phyloP scores from a whole-genome alignment of 2,113 vertebrate genomes.

The Embiotoca jacksoni region DNA sequence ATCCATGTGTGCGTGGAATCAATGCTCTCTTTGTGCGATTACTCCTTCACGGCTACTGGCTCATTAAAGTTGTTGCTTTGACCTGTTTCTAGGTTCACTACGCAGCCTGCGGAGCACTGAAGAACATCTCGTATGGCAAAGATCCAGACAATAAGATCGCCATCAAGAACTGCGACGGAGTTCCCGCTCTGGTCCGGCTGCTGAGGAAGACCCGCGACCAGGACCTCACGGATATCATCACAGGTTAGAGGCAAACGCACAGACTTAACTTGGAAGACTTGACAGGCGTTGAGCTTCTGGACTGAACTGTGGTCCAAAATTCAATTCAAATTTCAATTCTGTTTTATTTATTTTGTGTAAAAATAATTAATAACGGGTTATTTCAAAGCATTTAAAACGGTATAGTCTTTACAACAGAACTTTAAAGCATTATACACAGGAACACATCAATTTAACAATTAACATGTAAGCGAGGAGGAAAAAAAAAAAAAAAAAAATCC shows the following conservation, averaged over 20 bases:
- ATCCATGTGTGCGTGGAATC: neutral
- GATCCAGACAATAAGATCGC: conserved; percentile 97
- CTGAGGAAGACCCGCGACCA: conserved; percentile 92
- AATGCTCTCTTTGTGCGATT: neutral
- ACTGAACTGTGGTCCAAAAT: too few species aligned
- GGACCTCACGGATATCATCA: conserved; percentile 95
- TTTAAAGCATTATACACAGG: too few species aligned
- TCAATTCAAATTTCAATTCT: too few species aligned
- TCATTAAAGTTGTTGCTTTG: neutral
- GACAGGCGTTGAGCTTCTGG: too few species aligned
- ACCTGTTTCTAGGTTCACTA: conserved; percentile 82
- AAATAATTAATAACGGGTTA: too few species aligned
- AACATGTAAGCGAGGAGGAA: too few species aligned
- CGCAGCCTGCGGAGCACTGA: conserved; percentile 94
- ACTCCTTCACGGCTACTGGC: neutral
- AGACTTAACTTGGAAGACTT: too few species aligned
- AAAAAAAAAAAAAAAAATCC: too few species aligned
- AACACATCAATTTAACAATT: too few species aligned
- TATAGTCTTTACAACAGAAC: too few species aligned
- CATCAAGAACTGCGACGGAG: conserved; percentile 97
- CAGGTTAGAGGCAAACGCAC: conserved; percentile 81
- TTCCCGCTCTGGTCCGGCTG: conserved; percentile 90
- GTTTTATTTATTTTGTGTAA: too few species aligned
- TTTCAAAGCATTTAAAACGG: too few species aligned
- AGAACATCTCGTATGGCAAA: conserved; percentile 96